A percentile compares a stretch with the other conserved stretches of the same genome.
Evolutionary conservation across 2,888 invertebrate genomes (phyloP).

Genomic region (Chrysopilus asiliformis): DNA sequence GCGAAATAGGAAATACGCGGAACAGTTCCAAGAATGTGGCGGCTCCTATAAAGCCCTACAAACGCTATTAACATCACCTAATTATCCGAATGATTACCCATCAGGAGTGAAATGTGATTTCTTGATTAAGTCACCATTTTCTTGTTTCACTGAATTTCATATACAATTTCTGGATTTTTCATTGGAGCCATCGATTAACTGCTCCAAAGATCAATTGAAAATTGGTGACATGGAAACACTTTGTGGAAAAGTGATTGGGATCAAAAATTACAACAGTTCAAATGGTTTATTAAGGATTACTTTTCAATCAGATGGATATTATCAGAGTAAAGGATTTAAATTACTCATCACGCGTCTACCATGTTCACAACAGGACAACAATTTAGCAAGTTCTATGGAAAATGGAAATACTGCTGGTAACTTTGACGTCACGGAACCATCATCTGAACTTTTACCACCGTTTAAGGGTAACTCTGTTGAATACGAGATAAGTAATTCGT

Average conservation of each 20-base stretch:
- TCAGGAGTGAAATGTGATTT: slow-evolving; percentile 38
- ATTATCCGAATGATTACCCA: slow-evolving; percentile 40
- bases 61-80: slow-evolving; percentile 39
- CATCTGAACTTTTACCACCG: too few species aligned
- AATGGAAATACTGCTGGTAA: too few species aligned
- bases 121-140: slow-evolving; percentile 37
- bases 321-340: slow-evolving; percentile 36
- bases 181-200: slow-evolving; percentile 37
- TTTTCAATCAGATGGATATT: slow-evolving; percentile 34
- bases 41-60: slow-evolving; percentile 38
- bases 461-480: slow-evolving; percentile 6
- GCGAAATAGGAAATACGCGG: too few species aligned
- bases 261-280: slow-evolving; percentile 36
- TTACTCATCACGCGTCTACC: slow-evolving; percentile 40
- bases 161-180: slow-evolving; percentile 44
- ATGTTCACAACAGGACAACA: slow-evolving; percentile 26
- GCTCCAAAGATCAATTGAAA: slow-evolving; percentile 38
- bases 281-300: slow-evolving; percentile 37
- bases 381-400: too few species aligned
- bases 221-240: slow-evolving; percentile 30
- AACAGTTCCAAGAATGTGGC: too few species aligned
- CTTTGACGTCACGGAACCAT: too few species aligned
- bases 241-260: slow-evolving; percentile 39
- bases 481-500: slow-evolving; percentile 2
- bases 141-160: slow-evolving; percentile 40